These are phyloP conservation scores for Motacilla tschutschensis DNA, from an alignment of 2,113 vertebrate species.

Conservation along the genomic window DNA sequence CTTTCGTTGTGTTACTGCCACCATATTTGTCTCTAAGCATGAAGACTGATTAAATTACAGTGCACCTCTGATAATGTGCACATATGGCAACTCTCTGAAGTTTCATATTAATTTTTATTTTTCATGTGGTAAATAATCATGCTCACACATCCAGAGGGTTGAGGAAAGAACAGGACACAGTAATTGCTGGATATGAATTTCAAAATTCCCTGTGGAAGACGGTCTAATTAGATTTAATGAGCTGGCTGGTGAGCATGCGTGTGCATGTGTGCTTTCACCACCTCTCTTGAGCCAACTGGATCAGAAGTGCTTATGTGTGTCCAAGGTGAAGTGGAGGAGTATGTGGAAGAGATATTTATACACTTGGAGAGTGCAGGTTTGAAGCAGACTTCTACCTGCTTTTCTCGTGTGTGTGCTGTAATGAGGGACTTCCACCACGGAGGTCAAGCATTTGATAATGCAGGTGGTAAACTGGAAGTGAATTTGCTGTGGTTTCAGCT, in stretches of 20 bases:
- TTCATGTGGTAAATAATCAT: constrained; percentile 21
- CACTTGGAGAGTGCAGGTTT: not conserved
- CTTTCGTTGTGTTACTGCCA: not conserved
- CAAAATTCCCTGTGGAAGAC: constrained; percentile 24
- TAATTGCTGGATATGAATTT: constrained; percentile 28
- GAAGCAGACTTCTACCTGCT: not conserved
- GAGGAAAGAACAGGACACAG: constrained; percentile 16
- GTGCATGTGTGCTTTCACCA: constrained; percentile 7
- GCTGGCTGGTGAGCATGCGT: constrained; percentile 23
- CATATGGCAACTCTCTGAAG: not conserved
- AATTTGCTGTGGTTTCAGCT: not conserved
- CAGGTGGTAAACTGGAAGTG: not conserved
- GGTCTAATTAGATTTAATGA: constrained; percentile 46
- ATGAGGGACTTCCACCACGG: not conserved
- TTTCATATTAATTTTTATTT: constrained; percentile 20
- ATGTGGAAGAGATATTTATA: not conserved
- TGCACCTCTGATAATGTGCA: not conserved
- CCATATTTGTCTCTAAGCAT: not conserved
- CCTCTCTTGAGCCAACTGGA: not conserved
- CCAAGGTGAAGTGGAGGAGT: not conserved
- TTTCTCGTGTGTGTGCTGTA: not conserved
- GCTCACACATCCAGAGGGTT: not conserved
- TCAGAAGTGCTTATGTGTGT: constrained; percentile 4
- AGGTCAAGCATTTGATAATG: not conserved
- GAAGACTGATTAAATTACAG: not conserved